A percentile compares a stretch with the other conserved stretches of the same genome.
Conservation (phyloP, 2,113 vertebrate genomes). For the Hippocampus guttulatus region DNA sequence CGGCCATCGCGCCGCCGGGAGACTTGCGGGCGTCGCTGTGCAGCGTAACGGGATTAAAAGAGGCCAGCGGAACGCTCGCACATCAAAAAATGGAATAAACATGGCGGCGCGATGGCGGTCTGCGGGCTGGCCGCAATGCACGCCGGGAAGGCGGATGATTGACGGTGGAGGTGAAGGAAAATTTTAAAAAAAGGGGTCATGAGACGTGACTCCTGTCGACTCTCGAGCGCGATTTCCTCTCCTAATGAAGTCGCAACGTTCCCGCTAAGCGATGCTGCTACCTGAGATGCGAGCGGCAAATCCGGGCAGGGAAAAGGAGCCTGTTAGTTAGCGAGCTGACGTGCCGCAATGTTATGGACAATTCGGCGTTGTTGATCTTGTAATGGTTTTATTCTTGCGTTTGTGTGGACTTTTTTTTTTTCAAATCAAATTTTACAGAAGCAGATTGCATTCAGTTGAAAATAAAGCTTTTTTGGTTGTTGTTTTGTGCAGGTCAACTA, state of each 20-base stretch:
- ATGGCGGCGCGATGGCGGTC: neutral
- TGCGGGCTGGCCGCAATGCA: constrained; percentile 8
- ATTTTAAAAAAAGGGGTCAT: constrained; percentile 36
- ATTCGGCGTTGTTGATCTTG: no score
- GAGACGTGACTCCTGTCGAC: constrained; percentile 54
- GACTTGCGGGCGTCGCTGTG: constrained; percentile 34
- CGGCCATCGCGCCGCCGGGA: constrained; percentile 51
- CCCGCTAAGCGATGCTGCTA: constrained; percentile 10
- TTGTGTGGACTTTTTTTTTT: no score
- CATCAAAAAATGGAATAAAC: neutral
- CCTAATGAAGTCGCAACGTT: constrained; percentile 35
- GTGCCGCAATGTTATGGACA: neutral
- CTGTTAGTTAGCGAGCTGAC: no score
- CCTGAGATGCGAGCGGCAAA: neutral
- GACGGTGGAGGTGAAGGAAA: constrained; percentile 36
- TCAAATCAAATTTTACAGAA: no score
- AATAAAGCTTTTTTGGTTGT: no score
- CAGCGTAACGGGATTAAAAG: neutral
- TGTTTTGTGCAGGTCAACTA: no score
- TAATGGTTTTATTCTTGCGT: no score
- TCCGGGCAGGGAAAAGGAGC: neutral
- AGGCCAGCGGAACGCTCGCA: constrained; percentile 20
- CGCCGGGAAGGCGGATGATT: constrained; percentile 41
- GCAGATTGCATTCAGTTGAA: no score
- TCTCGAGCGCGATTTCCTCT: constrained; percentile 28